These are phyloP conservation scores for Bruchidius siliquastri DNA, from an alignment of 2,888 invertebrate species.

Conservation along the genomic window DNA sequence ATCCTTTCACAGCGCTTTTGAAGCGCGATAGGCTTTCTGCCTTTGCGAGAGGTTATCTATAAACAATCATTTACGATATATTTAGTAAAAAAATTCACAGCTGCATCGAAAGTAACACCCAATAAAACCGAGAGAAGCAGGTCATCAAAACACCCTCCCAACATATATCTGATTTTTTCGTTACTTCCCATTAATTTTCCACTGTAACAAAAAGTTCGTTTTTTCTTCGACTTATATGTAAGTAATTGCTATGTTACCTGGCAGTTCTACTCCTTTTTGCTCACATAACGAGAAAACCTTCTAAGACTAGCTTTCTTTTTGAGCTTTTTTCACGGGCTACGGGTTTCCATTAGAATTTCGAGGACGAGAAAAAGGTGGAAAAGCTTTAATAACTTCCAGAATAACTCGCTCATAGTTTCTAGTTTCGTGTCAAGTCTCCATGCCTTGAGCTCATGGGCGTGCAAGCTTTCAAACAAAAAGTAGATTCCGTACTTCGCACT, in stretches of 20 bases:
- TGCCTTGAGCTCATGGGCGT: background rate
- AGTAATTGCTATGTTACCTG: background rate
- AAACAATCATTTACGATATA: too few species aligned
- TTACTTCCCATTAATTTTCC: background rate
- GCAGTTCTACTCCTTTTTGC: background rate
- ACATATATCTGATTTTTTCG: background rate
- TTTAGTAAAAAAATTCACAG: too few species aligned
- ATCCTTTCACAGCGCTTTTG: too few species aligned
- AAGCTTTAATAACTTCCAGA: background rate
- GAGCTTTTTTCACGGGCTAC: background rate
- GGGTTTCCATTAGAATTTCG: background rate
- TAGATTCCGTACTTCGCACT: too few species aligned
- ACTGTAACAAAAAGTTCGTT: background rate
- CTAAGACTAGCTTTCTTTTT: background rate
- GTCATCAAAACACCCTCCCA: background rate
- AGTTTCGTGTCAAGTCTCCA: background rate
- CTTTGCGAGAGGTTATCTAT: too few species aligned
- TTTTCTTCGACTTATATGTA: background rate
- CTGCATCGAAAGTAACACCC: too few species aligned
- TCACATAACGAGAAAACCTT: background rate
- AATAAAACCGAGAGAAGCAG: background rate
- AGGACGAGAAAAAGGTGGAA: background rate
- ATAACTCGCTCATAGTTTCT: background rate
- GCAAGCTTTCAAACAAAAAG: background rate
- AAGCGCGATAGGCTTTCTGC: too few species aligned